Evolutionary conservation across 2,113 vertebrate genomes (phyloP), one percentile per base, ranked within the genome.

Genomic region (Muntiacus reevesi): DNA sequence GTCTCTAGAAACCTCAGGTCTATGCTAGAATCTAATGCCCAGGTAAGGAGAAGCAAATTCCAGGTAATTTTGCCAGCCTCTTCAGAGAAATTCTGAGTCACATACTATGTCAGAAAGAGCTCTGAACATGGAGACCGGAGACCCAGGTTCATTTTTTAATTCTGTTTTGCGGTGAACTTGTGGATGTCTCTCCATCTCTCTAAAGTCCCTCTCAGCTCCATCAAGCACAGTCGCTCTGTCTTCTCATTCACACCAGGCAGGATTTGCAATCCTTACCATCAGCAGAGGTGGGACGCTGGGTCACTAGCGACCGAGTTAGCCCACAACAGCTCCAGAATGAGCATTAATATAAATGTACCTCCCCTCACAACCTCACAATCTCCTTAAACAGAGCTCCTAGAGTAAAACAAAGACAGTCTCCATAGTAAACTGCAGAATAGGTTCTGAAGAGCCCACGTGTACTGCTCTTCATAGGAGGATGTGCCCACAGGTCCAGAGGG

Each of bases 391-490:
- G 50, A 81, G 25, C 2, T 76, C 43, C 85, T 67, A 4, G 21
- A 45, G 17, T 19, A 62, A 82, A 67, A 83, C n/a, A 62, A 85
- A 84, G 59, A 15, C 76, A 43, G 4, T 45, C 47, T 52, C 6
- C 17, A 7, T 25, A 19, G n/a, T 13, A 2, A 71, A 45, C 23
- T 4, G 36, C 8, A n/a, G 74, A 55, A 16, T 14, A 9, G 36
- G 6, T 47, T 79, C 74, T 55, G 52, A 64, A 94, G 57, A 55
- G 47, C 28, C 0, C 8, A 30, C 27, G 1, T 23, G 23, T 52
- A 17, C 23, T 7, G 4, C 14, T 88, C 6, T 7, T 60, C 8
- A 0, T 1, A 16, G 16, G 5, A 82, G 16, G 55, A 17, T 6
- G 2, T n/a, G 5, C 5, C 2, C 2, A 57, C 15, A 36, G 19